These are phyloP conservation scores for Drosophila borborema DNA, from an alignment of 2,888 invertebrate genomes.

Conservation along the genomic window DNA sequence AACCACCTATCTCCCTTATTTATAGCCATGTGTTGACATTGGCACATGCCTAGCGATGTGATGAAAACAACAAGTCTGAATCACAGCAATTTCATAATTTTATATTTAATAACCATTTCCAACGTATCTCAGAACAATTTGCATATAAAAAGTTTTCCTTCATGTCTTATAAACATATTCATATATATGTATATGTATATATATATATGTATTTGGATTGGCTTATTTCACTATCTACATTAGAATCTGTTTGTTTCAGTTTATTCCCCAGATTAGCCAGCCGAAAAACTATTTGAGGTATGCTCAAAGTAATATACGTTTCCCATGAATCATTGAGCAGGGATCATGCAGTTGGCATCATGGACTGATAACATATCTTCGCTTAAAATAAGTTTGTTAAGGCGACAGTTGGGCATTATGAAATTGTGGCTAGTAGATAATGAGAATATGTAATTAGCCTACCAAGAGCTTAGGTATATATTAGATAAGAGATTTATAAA, in stretches of 20 bases:
- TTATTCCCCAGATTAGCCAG: not conserved
- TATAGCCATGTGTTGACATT: not conserved
- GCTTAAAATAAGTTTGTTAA: too few species aligned
- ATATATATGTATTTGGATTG: not conserved
- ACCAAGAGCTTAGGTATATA: not conserved
- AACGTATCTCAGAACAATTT: not conserved
- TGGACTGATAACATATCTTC: not conserved
- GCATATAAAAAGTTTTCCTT: not conserved
- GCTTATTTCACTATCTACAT: not conserved
- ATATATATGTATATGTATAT: not conserved
- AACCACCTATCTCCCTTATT: not conserved
- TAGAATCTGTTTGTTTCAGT: not conserved
- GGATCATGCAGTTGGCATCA: constrained; percentile 6
- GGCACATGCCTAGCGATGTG: not conserved
- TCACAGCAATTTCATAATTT: constrained; percentile 5
- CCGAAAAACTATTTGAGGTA: not conserved
- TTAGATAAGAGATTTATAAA: too few species aligned
- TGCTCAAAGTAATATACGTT: constrained; percentile 4
- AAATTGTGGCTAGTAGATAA: not conserved
- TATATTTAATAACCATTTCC: not conserved
- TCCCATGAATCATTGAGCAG: constrained; percentile 5
- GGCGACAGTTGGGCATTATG: not conserved
- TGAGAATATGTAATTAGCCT: not conserved
- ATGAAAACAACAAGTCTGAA: constrained; percentile 9
- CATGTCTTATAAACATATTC: not conserved